Base-by-base conservation (phyloP, 2,797 vertebrate species). In the Enteromius radiatus region DNA sequence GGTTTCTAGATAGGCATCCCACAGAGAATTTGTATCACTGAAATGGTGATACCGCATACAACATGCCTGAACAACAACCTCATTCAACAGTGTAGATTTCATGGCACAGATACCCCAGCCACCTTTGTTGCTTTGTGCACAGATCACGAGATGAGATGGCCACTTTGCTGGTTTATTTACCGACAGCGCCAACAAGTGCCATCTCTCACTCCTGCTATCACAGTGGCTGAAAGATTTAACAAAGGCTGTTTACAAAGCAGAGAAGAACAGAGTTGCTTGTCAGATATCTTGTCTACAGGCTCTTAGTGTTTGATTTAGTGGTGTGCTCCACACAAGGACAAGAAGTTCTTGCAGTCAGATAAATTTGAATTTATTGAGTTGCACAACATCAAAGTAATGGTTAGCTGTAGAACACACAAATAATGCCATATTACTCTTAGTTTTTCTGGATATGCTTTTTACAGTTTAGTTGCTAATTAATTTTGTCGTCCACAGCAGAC, bases 271-370 rank as follows among this genome's bases (percentile, higher is more conserved):
- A 52, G 45, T 38, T 81, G 59, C 21, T 49, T 49, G 28, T 56
- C 70, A 76, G 61, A 76, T 15, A 68, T 82, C 61, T 75, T 81
- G 61, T 65, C 79, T 52, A 28, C 8, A 52, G 33, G 80, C 80
- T 82, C 33, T 76, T 67, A 67, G 61, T 82, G 80, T 82, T 75
- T 68, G 71, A 82, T 76, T 76, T 76, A 82, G 61, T 38, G 26
- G 33, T 67, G 33, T 15, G 54, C 33, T 41, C 21, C 61, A 54
- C 61, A 67, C 45, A 68, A 41, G 33, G 71, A n/a, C 59, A n/a
- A 41, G 31, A 17, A 54, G 47, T 43, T 68, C 33, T 45, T 82
- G 26, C 47, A 52, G 71, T 56, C 45, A 65, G 64, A 1, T 0
- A 2, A 56, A 68, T 43, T 36, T 45, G 41, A 67, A 67, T 76